These are phyloP conservation scores for Speoplatyrhinus poulsoni DNA, from an alignment of 2,113 vertebrate species.

Conservation along the genomic window DNA sequence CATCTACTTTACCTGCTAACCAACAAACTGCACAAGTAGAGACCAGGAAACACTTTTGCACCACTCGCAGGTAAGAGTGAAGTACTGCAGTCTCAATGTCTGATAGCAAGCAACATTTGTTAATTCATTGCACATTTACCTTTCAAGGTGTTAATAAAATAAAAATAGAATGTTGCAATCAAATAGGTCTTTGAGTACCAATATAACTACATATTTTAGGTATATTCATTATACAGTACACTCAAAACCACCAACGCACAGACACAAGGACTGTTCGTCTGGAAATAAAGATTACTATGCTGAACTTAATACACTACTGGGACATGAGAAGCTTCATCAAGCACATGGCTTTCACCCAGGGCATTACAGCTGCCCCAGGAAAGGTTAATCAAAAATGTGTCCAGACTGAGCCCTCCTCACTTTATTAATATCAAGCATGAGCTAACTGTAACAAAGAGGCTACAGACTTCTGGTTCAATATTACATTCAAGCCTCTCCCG, in stretches of 20 bases:
- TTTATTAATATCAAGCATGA: background rate
- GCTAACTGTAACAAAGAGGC: background rate
- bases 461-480: conserved; percentile 18
- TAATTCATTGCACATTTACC: background rate
- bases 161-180: background rate
- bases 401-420: background rate
- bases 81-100: conserved; percentile 11
- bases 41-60: background rate
- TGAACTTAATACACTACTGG: background rate
- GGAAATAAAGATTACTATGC: background rate
- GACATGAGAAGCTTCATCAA: background rate
- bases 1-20: conserved; percentile 42
- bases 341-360: background rate
- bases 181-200: background rate
- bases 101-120: background rate
- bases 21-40: conserved; percentile 1
- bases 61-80: conserved; percentile 1
- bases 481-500: conserved; percentile 8
- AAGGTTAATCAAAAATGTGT: background rate
- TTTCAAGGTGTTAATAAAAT: background rate
- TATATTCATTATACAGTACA: background rate
- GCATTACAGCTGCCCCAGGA: background rate
- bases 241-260: background rate
- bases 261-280: background rate
- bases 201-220: background rate